phyloP scores from a whole-genome alignment of 1,140 invertebrate genomes.

The Fopius arisanus region DNA sequence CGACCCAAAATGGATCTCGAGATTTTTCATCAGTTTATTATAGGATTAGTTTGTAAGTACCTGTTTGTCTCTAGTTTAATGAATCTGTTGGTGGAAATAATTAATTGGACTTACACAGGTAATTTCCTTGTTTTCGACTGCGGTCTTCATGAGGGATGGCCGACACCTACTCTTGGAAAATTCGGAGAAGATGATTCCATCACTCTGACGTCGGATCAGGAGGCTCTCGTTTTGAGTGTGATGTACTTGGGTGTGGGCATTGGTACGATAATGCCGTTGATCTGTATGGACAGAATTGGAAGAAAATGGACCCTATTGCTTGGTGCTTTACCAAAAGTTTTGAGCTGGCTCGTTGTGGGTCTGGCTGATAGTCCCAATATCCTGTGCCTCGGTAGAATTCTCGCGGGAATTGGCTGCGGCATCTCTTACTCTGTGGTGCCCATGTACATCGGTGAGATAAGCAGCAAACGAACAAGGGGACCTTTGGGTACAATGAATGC shows the following conservation, averaged over 20 bases:
- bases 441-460: constrained; percentile 71
- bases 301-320: constrained; percentile 66
- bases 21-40: constrained; percentile 53
- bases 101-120: constrained; percentile 33
- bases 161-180: constrained; percentile 57
- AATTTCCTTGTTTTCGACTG: constrained; percentile 59
- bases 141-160: constrained; percentile 62
- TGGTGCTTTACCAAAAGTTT: constrained; percentile 64
- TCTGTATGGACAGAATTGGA: constrained; percentile 68
- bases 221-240: constrained; percentile 56
- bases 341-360: constrained; percentile 67
- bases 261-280: constrained; percentile 60
- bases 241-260: constrained; percentile 58
- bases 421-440: constrained; percentile 65
- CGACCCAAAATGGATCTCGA: constrained; percentile 43
- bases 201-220: constrained; percentile 42
- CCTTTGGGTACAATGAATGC: constrained; percentile 68
- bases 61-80: not conserved
- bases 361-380: constrained; percentile 46
- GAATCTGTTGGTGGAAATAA: not conserved
- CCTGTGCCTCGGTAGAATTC: constrained; percentile 62
- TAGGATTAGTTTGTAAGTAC: constrained; percentile 59
- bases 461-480: constrained; percentile 68
- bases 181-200: constrained; percentile 51
- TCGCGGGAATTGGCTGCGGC: constrained; percentile 62